These are phyloP conservation scores for Choristoneura fumiferana DNA, from an alignment of 1,140 invertebrate species.

Conservation along the genomic window DNA sequence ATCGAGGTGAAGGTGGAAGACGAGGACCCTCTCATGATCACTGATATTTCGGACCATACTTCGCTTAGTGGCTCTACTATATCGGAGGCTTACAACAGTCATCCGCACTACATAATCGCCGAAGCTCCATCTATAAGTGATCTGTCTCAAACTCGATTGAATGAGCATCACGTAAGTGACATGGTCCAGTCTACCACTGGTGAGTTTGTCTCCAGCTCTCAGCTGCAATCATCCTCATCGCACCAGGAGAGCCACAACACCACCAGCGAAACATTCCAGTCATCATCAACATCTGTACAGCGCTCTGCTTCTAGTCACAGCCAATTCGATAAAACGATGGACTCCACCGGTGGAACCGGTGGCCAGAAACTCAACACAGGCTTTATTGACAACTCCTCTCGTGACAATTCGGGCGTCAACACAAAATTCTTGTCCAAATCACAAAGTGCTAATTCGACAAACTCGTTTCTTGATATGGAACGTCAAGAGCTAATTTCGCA, in stretches of 20 bases:
- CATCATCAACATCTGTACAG: constrained; percentile 65
- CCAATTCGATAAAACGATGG: constrained; percentile 51
- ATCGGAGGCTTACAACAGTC: constrained; percentile 74
- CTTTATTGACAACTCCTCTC: constrained; percentile 62
- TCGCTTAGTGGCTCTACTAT: constrained; percentile 72
- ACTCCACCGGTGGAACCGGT: constrained; percentile 54
- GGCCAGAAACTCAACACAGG: constrained; percentile 70
- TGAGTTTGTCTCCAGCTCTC: constrained; percentile 67
- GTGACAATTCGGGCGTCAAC: constrained; percentile 33
- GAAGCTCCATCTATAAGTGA: constrained; percentile 74
- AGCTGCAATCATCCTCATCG: constrained; percentile 59
- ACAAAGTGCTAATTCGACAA: constrained; percentile 61
- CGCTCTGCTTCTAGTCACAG: constrained; percentile 62
- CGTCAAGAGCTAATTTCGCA: constrained; percentile 52
- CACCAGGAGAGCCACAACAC: constrained; percentile 71
- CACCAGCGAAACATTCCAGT: constrained; percentile 65
- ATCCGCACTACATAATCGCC: constrained; percentile 77
- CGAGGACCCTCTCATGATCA: constrained; percentile 77
- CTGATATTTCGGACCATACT: constrained; percentile 71
- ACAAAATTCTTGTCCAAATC: constrained; percentile 45
- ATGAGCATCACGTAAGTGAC: constrained; percentile 66
- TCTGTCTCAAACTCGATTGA: constrained; percentile 56
- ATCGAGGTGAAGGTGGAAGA: constrained; percentile 78
- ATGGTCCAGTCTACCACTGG: constrained; percentile 68
- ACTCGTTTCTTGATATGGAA: constrained; percentile 70